A percentile compares a stretch with the other conserved stretches of the same genome.
Evolutionary conservation across 2,797 vertebrate species (phyloP).

Genomic region (Thalassophryne amazonica): DNA sequence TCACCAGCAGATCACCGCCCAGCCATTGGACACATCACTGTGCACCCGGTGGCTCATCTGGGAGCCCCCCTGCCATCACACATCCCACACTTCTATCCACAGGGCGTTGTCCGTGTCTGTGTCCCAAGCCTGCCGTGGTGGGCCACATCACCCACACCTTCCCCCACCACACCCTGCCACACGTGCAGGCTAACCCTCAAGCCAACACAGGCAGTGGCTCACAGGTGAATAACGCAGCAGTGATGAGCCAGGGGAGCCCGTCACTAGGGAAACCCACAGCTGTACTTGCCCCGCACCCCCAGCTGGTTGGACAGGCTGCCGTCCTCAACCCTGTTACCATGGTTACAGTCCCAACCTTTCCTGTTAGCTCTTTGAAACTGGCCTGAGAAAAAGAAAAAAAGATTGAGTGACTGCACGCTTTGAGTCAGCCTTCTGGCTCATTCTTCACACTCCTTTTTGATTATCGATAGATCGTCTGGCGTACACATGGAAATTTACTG

Average conservation of each 20-base stretch:
- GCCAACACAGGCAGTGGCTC: slow-evolving; percentile 51
- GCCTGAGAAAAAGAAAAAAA: slow-evolving; percentile 63
- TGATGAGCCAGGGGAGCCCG: slow-evolving; percentile 67
- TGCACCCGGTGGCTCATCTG: slow-evolving; percentile 93
- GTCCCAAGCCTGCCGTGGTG: slow-evolving; percentile 86
- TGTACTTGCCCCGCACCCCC: slow-evolving; percentile 82
- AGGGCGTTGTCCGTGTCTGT: slow-evolving; percentile 87
- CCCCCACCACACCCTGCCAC: slow-evolving; percentile 77
- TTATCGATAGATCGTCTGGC: slow-evolving; percentile 19
- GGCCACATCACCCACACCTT: slow-evolving; percentile 94
- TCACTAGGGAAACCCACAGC: slow-evolving; percentile 85
- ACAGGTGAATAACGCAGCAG: slow-evolving; percentile 51
- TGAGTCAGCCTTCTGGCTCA: slow-evolving; percentile 1
- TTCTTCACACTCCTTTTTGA: slow-evolving; percentile 27
- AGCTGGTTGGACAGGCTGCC: slow-evolving; percentile 88
- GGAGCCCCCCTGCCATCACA: slow-evolving; percentile 80
- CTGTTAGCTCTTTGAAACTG: slow-evolving; percentile 95
- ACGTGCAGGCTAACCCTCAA: slow-evolving; percentile 71
- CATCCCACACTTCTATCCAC: slow-evolving; percentile 82
- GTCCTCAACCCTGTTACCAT: slow-evolving; percentile 97
- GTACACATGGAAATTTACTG: background rate
- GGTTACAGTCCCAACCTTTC: slow-evolving; percentile 96
- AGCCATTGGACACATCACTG: slow-evolving; percentile 95
- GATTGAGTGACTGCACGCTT: background rate
- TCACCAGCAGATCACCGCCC: slow-evolving; percentile 73